phyloP scores from a whole-genome alignment of 30 jellyfish, hydroid and myxozoan species.

The Turritopsis dohrnii region DNA sequence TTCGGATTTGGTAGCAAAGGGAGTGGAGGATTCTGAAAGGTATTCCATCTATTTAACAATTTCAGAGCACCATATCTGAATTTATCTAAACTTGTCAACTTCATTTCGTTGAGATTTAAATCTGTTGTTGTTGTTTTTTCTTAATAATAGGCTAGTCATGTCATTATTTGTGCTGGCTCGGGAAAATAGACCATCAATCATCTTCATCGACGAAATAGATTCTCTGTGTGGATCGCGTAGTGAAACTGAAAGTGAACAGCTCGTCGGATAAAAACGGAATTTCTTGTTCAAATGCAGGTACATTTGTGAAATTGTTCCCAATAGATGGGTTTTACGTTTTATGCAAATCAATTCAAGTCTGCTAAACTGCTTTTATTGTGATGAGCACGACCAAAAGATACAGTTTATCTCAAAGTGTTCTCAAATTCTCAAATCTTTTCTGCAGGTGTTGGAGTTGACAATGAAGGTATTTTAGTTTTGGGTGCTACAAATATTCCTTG shows the following conservation, averaged over 20 bases:
- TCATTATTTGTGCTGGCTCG: constrained; percentile 95
- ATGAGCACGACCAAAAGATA: too few relatives aligned
- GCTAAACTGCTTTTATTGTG: too few relatives aligned
- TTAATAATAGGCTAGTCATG: constrained; percentile 79
- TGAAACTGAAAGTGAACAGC: constrained; percentile 98
- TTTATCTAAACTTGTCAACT: not conserved
- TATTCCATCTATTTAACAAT: too few relatives aligned
- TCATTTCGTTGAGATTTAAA: not conserved
- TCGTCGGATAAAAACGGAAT: constrained; percentile 89
- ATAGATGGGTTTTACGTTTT: not conserved
- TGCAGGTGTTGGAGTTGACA: constrained; percentile 94
- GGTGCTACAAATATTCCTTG: constrained; percentile 99
- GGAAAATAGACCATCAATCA: constrained; percentile 85
- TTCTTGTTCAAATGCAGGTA: constrained; percentile 98
- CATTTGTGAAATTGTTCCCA: too few relatives aligned
- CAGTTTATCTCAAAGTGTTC: not conserved
- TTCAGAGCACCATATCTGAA: not conserved
- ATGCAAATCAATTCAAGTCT: not conserved
- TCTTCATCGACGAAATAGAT: constrained; percentile 96
- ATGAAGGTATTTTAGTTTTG: constrained; percentile 90
- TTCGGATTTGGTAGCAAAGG: constrained; percentile 87
- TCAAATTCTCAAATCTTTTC: too few relatives aligned
- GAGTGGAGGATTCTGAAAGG: constrained; percentile 99
- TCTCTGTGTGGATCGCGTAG: constrained; percentile 93
- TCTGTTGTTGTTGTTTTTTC: too few relatives aligned